Evolutionary conservation across 2,113 vertebrate species (phyloP).

Genomic region (Chamaetylas fuelleborni): DNA sequence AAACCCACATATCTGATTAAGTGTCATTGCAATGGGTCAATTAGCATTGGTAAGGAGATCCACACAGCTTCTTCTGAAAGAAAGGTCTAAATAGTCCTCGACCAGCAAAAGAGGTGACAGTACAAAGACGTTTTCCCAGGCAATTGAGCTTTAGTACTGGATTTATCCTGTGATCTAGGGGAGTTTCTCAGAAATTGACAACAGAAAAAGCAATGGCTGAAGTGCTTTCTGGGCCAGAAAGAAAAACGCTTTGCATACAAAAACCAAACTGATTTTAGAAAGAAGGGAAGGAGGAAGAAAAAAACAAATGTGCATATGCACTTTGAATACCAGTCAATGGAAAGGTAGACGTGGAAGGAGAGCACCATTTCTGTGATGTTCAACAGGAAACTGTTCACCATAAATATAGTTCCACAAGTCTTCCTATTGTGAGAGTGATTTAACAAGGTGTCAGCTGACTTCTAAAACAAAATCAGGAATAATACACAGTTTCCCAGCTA

Average conservation of each 20-base stretch:
- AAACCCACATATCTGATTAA: not conserved
- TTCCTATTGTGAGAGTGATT: not conserved
- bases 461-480: not conserved
- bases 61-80: not conserved
- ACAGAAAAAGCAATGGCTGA: not conserved
- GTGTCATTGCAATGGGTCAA: not conserved
- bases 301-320: rapidly evolving
- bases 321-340: not conserved
- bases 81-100: not conserved
- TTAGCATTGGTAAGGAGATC: not conserved
- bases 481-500: rapidly evolving
- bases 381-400: not conserved
- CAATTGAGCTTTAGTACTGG: not conserved
- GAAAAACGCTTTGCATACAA: not conserved
- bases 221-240: not conserved
- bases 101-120: not conserved
- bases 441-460: not conserved
- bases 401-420: not conserved
- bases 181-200: not conserved
- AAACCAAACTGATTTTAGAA: not conserved
- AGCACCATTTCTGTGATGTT: not conserved
- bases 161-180: not conserved
- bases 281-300: not conserved
- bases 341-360: not conserved
- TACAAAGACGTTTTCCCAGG: rapidly evolving